These are phyloP conservation scores for Parauchenoglanis ngamensis DNA, from an alignment of 2,797 vertebrate species.

Conservation along the genomic window DNA sequence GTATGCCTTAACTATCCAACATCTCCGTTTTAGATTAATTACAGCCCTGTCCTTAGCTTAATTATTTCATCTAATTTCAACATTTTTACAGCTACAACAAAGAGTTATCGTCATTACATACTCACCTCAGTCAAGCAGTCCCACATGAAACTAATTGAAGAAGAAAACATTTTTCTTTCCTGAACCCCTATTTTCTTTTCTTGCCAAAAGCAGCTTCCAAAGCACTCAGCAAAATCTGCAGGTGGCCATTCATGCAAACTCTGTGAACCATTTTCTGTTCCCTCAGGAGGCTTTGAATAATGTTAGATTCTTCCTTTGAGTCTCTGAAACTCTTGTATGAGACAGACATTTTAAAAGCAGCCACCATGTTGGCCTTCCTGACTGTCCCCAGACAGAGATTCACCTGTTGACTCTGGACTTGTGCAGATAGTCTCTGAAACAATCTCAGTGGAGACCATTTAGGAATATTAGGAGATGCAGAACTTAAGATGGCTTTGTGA, in stretches of 20 bases:
- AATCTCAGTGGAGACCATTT: constrained; percentile 71
- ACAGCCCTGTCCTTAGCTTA: neutral
- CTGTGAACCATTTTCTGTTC: constrained; percentile 62
- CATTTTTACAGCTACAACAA: neutral
- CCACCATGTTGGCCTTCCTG: constrained; percentile 47
- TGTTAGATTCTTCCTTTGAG: constrained; percentile 58
- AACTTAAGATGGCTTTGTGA: constrained; percentile 49
- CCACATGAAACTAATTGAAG: neutral
- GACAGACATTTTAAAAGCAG: constrained; percentile 15
- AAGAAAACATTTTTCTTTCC: constrained; percentile 18
- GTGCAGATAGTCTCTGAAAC: constrained; percentile 51
- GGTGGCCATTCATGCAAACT: constrained; percentile 57
- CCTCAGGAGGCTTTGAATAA: constrained; percentile 61
- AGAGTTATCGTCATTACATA: neutral
- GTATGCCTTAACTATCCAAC: neutral
- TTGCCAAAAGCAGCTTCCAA: constrained; percentile 20
- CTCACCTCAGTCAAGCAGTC: neutral
- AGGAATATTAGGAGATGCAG: constrained; percentile 58
- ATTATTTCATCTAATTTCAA: constrained; percentile 4
- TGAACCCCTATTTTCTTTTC: constrained; percentile 9
- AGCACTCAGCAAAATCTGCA: constrained; percentile 51
- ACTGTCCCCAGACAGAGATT: neutral
- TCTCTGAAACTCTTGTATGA: neutral
- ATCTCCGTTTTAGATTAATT: neutral
- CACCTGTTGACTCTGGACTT: constrained; percentile 60